A percentile compares a stretch with the other conserved stretches of the same genome.
These are phyloP conservation scores for Trichosurus vulpecula DNA, from an alignment of 2,797 vertebrate species.

Conservation along the genomic window DNA sequence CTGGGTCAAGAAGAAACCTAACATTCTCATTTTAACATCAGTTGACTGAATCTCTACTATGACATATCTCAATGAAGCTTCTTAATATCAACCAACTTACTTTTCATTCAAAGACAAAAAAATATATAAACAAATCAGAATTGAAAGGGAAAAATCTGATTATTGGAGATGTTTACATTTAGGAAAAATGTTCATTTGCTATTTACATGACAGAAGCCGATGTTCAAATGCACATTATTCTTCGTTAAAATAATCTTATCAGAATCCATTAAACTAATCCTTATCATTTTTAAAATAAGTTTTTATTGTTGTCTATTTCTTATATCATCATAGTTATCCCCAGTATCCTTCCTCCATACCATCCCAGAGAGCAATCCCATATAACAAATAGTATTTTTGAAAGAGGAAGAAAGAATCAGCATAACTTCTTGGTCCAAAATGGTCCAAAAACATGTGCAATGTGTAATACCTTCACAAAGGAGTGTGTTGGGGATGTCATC, in stretches of 20 bases:
- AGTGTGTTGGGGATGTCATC: background rate
- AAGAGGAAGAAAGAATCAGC: background rate
- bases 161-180: background rate
- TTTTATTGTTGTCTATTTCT: background rate
- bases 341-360: background rate
- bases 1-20: background rate
- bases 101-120: background rate
- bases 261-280: too few relatives aligned
- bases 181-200: background rate
- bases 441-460: background rate
- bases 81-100: background rate
- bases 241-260: background rate
- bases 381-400: background rate
- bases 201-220: background rate
- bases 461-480: background rate
- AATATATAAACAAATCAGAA: background rate
- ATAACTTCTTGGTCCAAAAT: background rate
- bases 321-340: background rate
- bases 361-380: background rate
- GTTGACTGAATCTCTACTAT: background rate
- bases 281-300: too few relatives aligned
- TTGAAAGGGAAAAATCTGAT: background rate
- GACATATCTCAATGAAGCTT: background rate
- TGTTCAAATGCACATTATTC: background rate
- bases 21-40: background rate